Evolutionary conservation across 35 echinoderm and acorn worm genomes (phyloP).

Genomic region (Acanthaster planci): DNA sequence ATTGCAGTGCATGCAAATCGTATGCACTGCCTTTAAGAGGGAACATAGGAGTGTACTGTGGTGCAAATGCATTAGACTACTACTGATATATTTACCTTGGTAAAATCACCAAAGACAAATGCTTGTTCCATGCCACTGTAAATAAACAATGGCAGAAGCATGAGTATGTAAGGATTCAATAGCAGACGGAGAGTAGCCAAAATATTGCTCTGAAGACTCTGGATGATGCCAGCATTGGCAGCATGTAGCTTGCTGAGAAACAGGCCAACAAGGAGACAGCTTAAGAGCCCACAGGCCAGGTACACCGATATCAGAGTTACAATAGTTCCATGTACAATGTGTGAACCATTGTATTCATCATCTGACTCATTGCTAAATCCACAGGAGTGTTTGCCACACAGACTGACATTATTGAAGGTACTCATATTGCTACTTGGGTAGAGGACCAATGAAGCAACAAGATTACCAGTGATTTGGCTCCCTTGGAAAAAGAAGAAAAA

Average conservation of each 20-base stretch:
- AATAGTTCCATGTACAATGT: slow-evolving; percentile 5
- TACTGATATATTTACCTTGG: slow-evolving; percentile 25
- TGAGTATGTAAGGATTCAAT: neutral
- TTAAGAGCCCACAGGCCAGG: neutral
- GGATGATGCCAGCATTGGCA: neutral
- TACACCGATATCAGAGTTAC: neutral
- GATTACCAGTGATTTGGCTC: slow-evolving; percentile 77
- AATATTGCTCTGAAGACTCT: neutral
- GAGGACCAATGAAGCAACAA: slow-evolving; percentile 54
- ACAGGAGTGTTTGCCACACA: neutral
- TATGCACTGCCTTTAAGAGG: too few relatives aligned
- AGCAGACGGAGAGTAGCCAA: neutral
- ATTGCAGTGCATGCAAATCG: too few relatives aligned
- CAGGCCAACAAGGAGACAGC: neutral
- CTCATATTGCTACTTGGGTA: neutral
- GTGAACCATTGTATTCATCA: neutral
- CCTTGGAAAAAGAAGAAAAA: slow-evolving; percentile 88
- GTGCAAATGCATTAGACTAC: too few relatives aligned
- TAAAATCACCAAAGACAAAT: neutral
- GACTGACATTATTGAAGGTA: neutral
- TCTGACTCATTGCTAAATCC: neutral
- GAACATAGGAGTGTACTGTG: too few relatives aligned
- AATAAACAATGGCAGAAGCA: neutral
- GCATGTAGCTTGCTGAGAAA: neutral
- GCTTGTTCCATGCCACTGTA: slow-evolving; percentile 17